Evolutionary conservation across 2,888 invertebrate genomes (phyloP).

Genomic region (Agrilus biguttatus): DNA sequence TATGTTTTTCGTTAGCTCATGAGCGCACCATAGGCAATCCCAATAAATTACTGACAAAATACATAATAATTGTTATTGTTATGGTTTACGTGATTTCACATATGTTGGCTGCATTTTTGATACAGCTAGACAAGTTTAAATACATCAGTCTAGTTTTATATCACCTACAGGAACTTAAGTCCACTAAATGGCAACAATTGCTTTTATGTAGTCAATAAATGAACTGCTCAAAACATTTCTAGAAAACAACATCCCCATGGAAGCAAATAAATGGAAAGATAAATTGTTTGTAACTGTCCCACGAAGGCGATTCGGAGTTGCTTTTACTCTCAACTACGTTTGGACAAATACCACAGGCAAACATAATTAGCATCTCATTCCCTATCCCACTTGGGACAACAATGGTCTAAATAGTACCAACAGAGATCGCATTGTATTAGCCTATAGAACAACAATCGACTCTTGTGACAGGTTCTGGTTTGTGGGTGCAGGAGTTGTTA

Average conservation of each 20-base stretch:
- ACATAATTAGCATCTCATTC: conserved; percentile 38
- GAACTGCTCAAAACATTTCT: too few relatives aligned
- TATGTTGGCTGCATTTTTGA: too few relatives aligned
- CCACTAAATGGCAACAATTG: too few relatives aligned
- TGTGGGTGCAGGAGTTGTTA: conserved; percentile 59
- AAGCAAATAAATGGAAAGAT: conserved; percentile 45
- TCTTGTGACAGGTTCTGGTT: conserved; percentile 62
- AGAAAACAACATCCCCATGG: conserved; percentile 52
- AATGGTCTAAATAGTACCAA: conserved; percentile 38
- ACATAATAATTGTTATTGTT: too few relatives aligned
- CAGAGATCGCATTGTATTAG: conserved; percentile 38
- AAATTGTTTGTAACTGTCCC: conserved; percentile 59
- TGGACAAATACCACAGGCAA: conserved; percentile 17
- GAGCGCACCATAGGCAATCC: too few relatives aligned
- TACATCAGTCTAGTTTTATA: too few relatives aligned
- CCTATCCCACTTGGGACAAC: conserved; percentile 40
- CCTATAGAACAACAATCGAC: conserved; percentile 57
- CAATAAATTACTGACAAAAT: too few relatives aligned
- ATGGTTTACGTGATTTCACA: too few relatives aligned
- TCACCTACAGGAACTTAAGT: too few relatives aligned
- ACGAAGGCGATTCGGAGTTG: conserved; percentile 43
- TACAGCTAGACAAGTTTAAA: too few relatives aligned
- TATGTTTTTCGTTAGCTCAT: too few relatives aligned
- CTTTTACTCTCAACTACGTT: conserved; percentile 33
- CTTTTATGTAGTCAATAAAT: too few relatives aligned